Evolutionary conservation across 2,888 invertebrate genomes (phyloP), one percentile per base, ranked within the genome.

Genomic region (Spisula subtruncata): DNA sequence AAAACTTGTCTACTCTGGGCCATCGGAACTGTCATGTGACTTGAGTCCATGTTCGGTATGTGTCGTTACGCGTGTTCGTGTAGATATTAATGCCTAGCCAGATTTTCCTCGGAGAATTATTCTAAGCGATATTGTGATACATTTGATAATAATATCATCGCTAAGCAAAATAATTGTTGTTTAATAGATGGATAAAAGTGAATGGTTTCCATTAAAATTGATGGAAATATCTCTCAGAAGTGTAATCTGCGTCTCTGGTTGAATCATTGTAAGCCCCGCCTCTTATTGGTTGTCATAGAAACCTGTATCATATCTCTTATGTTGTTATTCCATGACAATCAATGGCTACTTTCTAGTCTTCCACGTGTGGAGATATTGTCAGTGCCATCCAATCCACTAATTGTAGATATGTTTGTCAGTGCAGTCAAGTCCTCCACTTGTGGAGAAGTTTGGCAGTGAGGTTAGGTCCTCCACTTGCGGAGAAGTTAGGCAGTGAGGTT

Each of bases 61-160:
- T 75, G 75, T 75, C 75, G 18, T 75, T 75, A 75, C 75, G 32
- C 35, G 75, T 75, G 35, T 66, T 75, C 35, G 18, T 75, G 75
- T 35, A 32, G 75, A 75, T 75, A 75, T 75, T 32, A 75, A 75
- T 75, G 18, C 75, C 75, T 25, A 35, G 32, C 35, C 75, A 75
- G 75, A 75, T 75, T 75, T 75, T 0, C 75, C 75, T 75, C 16
- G 8, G 75, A 75, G 75, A 75, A 75, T 75, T 32, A 35, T 16
- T 25, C 18, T 35, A 16, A 35, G 29, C 35, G 35, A 16, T 75
- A 25, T 32, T 35, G 32, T 75, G 75, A 75, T 75, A 75, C 32
- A 75, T 75, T 32, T 75, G 75, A 75, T 75, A 32, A 75, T 75
- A 75, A 75, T 32, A 35, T 75, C 75, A 75, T 35, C 75, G 12